A percentile compares a stretch with the other conserved stretches of the same genome.
Conservation (phyloP, 1,140 invertebrate genomes). For the Danaus melanippus region DNA sequence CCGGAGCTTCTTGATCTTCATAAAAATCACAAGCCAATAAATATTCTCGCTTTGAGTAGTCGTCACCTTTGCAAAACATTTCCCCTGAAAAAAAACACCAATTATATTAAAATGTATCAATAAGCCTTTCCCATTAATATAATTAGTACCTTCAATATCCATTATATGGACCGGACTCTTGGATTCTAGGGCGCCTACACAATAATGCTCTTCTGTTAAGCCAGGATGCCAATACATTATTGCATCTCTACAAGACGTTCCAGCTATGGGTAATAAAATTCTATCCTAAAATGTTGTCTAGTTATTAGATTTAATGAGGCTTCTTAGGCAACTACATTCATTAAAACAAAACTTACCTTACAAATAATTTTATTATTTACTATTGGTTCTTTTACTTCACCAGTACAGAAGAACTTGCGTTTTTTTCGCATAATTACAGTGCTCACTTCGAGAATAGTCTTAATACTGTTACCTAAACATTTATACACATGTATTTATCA, state of each 20-base stretch:
- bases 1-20: conserved; percentile 61
- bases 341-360: conserved; percentile 38
- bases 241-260: conserved; percentile 57
- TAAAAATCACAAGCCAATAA: conserved; percentile 63
- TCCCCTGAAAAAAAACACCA: conserved; percentile 36
- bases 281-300: conserved; percentile 34
- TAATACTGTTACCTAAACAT: conserved; percentile 55
- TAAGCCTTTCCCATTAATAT: background rate
- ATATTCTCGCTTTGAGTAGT: conserved; percentile 63
- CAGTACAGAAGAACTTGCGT: conserved; percentile 61
- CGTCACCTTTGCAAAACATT: conserved; percentile 64
- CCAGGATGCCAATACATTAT: conserved; percentile 66
- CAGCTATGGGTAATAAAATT: conserved; percentile 57
- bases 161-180: conserved; percentile 56
- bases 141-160: conserved; percentile 54
- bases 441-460: conserved; percentile 61
- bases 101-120: background rate
- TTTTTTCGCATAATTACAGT: conserved; percentile 62
- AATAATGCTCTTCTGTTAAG: conserved; percentile 61
- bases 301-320: background rate
- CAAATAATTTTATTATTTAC: conserved; percentile 65
- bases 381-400: conserved; percentile 63
- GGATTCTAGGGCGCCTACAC: conserved; percentile 60
- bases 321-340: background rate
- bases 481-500: background rate